These are phyloP conservation scores for Colletes gigas DNA, from an alignment of 1,140 invertebrate species.

Conservation along the genomic window DNA sequence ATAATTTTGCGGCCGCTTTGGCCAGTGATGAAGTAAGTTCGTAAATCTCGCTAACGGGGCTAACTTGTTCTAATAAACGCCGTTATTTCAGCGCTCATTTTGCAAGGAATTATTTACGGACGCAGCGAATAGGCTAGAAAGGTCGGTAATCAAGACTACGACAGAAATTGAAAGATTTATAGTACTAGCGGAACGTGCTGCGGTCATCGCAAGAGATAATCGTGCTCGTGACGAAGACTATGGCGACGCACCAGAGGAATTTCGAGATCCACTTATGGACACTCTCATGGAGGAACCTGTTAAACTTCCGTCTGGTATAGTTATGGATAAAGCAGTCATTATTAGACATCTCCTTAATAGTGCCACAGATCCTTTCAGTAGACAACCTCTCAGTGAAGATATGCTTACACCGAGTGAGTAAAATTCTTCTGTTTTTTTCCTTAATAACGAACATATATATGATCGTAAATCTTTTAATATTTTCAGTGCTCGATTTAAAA, in stretches of 20 bases:
- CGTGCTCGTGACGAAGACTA: conserved; percentile 94
- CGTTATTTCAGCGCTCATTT: conserved; percentile 91
- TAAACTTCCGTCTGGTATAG: conserved; percentile 93
- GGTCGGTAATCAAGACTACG: conserved; percentile 90
- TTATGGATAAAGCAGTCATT: conserved; percentile 98
- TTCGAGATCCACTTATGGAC: conserved; percentile 98
- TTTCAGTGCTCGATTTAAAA: conserved; percentile 87
- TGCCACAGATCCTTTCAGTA: conserved; percentile 97
- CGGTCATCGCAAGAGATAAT: conserved; percentile 91
- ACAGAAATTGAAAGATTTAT: conserved; percentile 92
- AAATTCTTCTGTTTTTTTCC: neutral
- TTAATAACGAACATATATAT: neutral
- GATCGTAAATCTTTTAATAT: neutral
- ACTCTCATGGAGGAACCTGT: conserved; percentile 99
- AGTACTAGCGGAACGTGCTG: conserved; percentile 89
- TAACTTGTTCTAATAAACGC: neutral
- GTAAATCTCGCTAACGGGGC: neutral
- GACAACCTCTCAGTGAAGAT: conserved; percentile 94
- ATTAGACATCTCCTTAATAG: conserved; percentile 96
- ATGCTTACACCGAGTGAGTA: conserved; percentile 89
- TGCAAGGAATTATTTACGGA: conserved; percentile 95
- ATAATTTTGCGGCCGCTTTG: conserved; percentile 93
- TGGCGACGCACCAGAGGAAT: conserved; percentile 98
- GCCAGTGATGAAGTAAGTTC: conserved; percentile 91
- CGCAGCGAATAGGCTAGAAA: conserved; percentile 90